Evolutionary conservation across 2,888 invertebrate genomes (phyloP), one percentile per base, ranked within the genome.

Genomic region (Ochropleura leucogaster): DNA sequence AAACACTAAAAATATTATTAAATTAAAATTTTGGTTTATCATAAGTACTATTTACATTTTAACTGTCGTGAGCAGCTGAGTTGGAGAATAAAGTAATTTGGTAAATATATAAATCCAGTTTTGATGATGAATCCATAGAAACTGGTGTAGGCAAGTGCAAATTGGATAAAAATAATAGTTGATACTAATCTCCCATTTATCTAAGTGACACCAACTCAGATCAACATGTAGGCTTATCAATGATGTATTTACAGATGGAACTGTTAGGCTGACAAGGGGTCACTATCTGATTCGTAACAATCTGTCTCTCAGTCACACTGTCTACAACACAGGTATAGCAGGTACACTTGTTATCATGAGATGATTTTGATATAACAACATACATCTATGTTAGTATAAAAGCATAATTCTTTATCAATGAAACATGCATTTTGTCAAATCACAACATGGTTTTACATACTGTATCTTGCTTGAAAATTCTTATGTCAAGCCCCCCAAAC

Each of bases 181-280:
- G 55, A 79, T 62, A 74, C 65, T 81, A 83, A 79, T 79, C 79
- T 83, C 78, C 66, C 20, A 14, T 72, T 53, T 44, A 14, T 67
- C 4, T 57, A 20, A 44, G 60, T 60, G 66, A 82, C 62, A 69
- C 46, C 51, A 69, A 70, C 14, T 71, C 18, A 60, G 16, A 68
- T 59, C 51, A 68, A 78, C 49, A 66, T 74, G 55, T 74, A 68
- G 14, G n/a, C 59, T 64, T 70, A 63, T 51, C 49, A 65, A 70
- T 71, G 59, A 71, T 60, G 67, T 74, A 55, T 57, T 53, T 67
- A 69, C 80, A 80, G 20, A n/a, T 74, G 64, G 60, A 67, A 44
- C 18, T n/a, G 16, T n/a, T 40, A 46, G 30, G 12, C n/a, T 14
- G 60, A 47, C 30, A 51, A n/a, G 30, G 44, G 16, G 16, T 30